Evolutionary conservation across 2,113 vertebrate species (phyloP).

Genomic region (Vidua macroura): DNA sequence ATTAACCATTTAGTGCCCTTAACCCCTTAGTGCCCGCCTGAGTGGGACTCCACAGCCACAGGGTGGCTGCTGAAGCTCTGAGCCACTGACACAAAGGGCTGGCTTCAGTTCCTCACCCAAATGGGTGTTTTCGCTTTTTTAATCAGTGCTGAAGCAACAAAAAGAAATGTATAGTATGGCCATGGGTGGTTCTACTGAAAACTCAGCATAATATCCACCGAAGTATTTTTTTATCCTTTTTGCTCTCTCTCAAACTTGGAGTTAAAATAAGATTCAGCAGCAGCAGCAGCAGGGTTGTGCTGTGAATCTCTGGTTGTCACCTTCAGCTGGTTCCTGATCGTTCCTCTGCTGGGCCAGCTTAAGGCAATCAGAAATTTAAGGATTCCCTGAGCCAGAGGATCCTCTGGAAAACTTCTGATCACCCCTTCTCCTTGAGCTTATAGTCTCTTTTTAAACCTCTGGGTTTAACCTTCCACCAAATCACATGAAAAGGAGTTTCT

Average conservation of each 20-base stretch:
- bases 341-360: constrained; percentile 6
- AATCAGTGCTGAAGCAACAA: neutral
- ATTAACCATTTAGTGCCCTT: neutral
- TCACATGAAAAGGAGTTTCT: neutral
- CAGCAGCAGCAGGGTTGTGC: neutral
- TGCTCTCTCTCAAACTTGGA: neutral
- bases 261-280: neutral
- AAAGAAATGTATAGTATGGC: neutral
- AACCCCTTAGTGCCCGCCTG: neutral
- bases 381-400: neutral
- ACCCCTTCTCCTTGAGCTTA: neutral
- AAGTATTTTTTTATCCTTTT: neutral
- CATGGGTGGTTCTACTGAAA: neutral
- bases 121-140: neutral
- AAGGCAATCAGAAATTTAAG: neutral
- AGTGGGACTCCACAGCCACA: neutral
- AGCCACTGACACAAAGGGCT: neutral
- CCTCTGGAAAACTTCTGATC: neutral
- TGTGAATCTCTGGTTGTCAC: neutral
- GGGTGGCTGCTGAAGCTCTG: neutral
- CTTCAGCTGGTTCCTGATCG: neutral
- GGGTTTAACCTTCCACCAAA: neutral
- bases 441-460: neutral
- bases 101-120: neutral
- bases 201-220: neutral